phyloP scores from a whole-genome alignment of 2,888 invertebrate genomes.

The Hetaerina titia region DNA sequence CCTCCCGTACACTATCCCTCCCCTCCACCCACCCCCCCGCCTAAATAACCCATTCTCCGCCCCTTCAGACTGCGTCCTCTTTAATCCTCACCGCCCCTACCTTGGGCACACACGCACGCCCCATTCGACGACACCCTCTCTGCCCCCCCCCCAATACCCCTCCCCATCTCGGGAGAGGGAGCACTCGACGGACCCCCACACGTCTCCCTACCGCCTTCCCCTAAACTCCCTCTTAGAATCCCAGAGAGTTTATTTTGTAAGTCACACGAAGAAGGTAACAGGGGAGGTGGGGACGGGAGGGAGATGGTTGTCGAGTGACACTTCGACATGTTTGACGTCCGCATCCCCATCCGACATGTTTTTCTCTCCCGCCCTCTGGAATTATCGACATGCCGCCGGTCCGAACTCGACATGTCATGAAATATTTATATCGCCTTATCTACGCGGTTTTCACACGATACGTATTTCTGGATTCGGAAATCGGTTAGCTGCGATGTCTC shows the following conservation, averaged over 20 bases:
- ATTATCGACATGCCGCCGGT: not conserved
- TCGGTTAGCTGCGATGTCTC: too few relatives aligned
- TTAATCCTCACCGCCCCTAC: slow-evolving; percentile 35
- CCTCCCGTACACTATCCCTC: not conserved
- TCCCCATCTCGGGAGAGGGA: not conserved
- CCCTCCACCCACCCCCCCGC: not conserved
- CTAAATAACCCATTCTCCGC: not conserved
- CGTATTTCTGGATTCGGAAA: too few relatives aligned
- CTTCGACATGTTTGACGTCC: not conserved
- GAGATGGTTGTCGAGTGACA: not conserved
- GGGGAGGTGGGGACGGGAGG: too few relatives aligned
- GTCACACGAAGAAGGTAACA: not conserved
- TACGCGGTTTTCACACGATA: too few relatives aligned
- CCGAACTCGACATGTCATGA: too few relatives aligned
- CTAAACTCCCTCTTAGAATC: not conserved
- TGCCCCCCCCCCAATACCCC: not conserved
- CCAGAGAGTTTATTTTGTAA: slow-evolving; percentile 20
- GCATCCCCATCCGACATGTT: not conserved
- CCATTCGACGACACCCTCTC: not conserved
- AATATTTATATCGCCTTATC: too few relatives aligned
- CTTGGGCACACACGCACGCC: slow-evolving; percentile 10
- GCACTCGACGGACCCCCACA: not conserved
- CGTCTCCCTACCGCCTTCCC: not conserved
- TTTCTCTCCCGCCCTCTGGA: not conserved
- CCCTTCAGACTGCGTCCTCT: not conserved